A percentile compares a stretch with the other conserved stretches of the same genome.
These are phyloP conservation scores for Lates calcarifer DNA, from an alignment of 2,113 vertebrate species.

Conservation along the genomic window DNA sequence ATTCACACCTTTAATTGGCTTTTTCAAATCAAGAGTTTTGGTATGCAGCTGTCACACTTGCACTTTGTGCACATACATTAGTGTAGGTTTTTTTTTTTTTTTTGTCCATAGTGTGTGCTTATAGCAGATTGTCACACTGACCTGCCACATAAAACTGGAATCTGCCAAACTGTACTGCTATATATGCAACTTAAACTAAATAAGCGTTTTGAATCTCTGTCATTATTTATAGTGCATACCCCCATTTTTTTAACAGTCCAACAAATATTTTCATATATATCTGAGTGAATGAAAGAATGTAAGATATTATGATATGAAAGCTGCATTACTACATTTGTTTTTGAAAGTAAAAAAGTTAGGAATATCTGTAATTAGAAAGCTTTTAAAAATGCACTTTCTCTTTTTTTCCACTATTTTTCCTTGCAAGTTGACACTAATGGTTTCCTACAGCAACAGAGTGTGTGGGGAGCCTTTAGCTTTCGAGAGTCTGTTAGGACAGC, in stretches of 20 bases:
- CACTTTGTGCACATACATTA: constrained; percentile 16
- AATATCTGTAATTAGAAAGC: constrained; percentile 15
- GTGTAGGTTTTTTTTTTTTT: constrained; percentile 28
- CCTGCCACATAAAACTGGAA: constrained; percentile 16
- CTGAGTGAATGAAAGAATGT: neutral
- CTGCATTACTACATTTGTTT: constrained; percentile 7
- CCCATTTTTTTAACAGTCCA: neutral
- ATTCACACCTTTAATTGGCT: constrained; percentile 86
- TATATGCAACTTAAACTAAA: neutral
- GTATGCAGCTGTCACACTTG: constrained; percentile 61
- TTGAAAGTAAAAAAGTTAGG: neutral
- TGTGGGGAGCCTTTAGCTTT: constrained; percentile 16
- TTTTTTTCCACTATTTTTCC: constrained; percentile 27
- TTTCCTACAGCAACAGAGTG: constrained; percentile 20
- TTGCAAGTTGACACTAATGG: constrained; percentile 30
- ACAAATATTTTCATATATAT: neutral
- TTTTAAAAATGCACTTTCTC: constrained; percentile 21
- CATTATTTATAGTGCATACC: neutral
- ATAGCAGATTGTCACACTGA: constrained; percentile 25
- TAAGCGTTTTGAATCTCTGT: constrained; percentile 9
- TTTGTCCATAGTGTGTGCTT: constrained; percentile 33
- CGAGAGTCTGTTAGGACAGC: constrained; percentile 42
- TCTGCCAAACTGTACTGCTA: neutral
- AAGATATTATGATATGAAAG: neutral
- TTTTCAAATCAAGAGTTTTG: constrained; percentile 57